Base-by-base conservation (phyloP, 2,888 invertebrate genomes). In the Fragum whitleyi region DNA sequence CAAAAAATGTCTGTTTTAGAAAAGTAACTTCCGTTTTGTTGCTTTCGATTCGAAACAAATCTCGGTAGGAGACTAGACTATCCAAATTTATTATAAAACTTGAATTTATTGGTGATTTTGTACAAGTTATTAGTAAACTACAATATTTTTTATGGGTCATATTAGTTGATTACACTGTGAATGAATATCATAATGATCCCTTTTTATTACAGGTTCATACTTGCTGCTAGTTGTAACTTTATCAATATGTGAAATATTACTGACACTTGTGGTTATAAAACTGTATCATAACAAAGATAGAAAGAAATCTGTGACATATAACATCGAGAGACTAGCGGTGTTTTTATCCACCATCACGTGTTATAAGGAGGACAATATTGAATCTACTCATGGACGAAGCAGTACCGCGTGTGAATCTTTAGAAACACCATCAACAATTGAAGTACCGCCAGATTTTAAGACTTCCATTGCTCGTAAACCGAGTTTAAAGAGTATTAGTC, bases 401-500 rank as follows among this genome's bases (percentile, higher is more conserved):
- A 74, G 74, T 26, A 59, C 68, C 29, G 81, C 74, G 23, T 71
- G 68, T 29, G 69, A 78, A 14, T 76, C 75, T 1, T 42, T 78
- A 19, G 78, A 82, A 29, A 70, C 62, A 21, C 78, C 82, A 26
- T 72, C 76, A 14, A 72, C 68, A 11, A 76, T 68, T n/a, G 73
- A 72, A n/a, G 59, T 51, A 2, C 76, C 76, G 28, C 78, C 73
- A 19, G 82, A 79, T 26, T 78, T 78, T 42, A 82, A 82, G 51
- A 61, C 59, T 39, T 55, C 78, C 14, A 62, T 82, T 28, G 76
- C 73, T 26, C 71, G 82, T 32, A 78, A 55, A 55, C 73, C 70
- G 3, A 82, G 82, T 69, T 57, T 82, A 36, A 82, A 82, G 57
- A 67, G 78, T 23, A 76, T 82, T 16, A 78, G 82, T 42, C 82